These are phyloP conservation scores for Parauchenoglanis punctatus DNA, from an alignment of 2,797 vertebrate species.

Conservation along the genomic window DNA sequence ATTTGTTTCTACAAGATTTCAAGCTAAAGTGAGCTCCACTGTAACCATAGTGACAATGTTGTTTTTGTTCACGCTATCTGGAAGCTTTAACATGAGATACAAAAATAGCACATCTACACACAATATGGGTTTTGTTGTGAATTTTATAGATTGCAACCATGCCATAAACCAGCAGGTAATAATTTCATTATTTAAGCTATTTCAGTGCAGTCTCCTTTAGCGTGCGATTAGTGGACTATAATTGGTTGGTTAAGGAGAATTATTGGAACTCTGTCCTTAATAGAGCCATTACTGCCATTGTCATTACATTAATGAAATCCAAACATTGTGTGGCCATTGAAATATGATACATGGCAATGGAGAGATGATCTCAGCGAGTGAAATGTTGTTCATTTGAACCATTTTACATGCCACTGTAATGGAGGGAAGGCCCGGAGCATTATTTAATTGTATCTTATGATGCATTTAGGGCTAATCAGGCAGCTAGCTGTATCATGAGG, in stretches of 20 bases:
- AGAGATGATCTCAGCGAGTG: slow-evolving; percentile 42
- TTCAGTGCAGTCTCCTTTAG: not conserved
- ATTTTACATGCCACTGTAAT: slow-evolving; percentile 37
- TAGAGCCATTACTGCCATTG: slow-evolving; percentile 18
- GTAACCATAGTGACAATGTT: slow-evolving; percentile 18
- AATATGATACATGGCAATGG: slow-evolving; percentile 41
- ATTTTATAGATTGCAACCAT: not conserved
- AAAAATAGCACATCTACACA: not conserved
- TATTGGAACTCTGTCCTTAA: slow-evolving; percentile 5
- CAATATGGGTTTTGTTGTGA: not conserved
- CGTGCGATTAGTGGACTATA: not conserved
- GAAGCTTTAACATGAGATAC: not conserved
- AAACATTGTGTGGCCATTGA: slow-evolving; percentile 30
- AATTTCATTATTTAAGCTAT: not conserved
- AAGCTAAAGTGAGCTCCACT: not conserved
- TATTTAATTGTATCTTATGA: slow-evolving; percentile 56
- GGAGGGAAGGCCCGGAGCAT: slow-evolving; percentile 31
- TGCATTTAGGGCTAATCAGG: slow-evolving; percentile 54
- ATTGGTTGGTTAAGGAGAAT: not conserved
- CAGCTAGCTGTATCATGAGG: slow-evolving; percentile 17
- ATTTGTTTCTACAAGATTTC: slow-evolving; percentile 29
- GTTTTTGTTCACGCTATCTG: slow-evolving; percentile 17
- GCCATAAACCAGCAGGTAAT: not conserved
- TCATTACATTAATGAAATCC: slow-evolving; percentile 53
- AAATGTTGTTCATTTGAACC: slow-evolving; percentile 45